Evolutionary conservation across 2,113 vertebrate genomes (phyloP), one percentile per base, ranked within the genome.

Genomic region (Platichthys flesus): DNA sequence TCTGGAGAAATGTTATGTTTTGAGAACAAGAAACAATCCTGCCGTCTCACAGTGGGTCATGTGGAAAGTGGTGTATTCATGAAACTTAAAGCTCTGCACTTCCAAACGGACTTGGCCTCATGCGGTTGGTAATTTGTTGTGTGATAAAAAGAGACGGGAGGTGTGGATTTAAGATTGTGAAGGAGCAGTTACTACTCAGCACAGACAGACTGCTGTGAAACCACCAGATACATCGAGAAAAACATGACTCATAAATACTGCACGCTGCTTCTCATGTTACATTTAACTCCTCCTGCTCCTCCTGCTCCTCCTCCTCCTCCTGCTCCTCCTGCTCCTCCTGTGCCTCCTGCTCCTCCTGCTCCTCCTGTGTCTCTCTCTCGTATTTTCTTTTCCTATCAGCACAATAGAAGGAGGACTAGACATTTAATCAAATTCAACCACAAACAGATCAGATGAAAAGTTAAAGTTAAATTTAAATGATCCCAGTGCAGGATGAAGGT

Each of bases 61-160:
- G 71, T 4, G 1, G 13, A 79, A 57, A 23, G 1, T 21, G 31
- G 14, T 0, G 7, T 0, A 21, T 62, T 66, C 45, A 40, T n/a
- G 23, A 13, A 15, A 18, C 35, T 4, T 37, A 37, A 2, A 37
- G 35, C 35, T 37, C 35, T 37, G 35, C 12, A 9, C 18, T 31
- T 63, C 37, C 18, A 31, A 2, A 16, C 45, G 20, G 65, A 77
- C 42, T 74, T 20, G 42, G 56, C 56, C 54, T 67, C 74, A 35
- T 52, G 70, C 9, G 54, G 37, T 28, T 62, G 69, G 63, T 64
- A 71, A 73, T 74, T 79, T 79, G 55, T 66, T 62, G n/a, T 2
- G 5, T n/a, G 55, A 47, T 47, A 6, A 47, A 47, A 16, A 47
- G 45, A 15, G 14, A 45, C 45, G 5, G 45, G 45, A 1, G 45